phyloP scores from a whole-genome alignment of 2,888 invertebrate species.

The Agrotis ipsilon region DNA sequence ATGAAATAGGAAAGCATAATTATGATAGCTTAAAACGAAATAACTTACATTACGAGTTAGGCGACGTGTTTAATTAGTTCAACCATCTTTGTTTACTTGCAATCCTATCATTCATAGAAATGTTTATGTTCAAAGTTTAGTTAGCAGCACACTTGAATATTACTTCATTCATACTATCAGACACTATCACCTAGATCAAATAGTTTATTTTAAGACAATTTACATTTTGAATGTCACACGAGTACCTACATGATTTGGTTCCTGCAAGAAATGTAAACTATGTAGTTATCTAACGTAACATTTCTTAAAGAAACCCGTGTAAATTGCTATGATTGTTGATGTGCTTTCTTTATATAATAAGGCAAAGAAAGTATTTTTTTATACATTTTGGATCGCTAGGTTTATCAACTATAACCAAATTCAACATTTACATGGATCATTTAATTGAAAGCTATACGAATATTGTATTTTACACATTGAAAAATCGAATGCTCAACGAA shows the following conservation, averaged over 20 bases:
- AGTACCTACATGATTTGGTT: slow-evolving; percentile 14
- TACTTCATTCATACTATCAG: slow-evolving; percentile 30
- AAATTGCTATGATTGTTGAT: neutral
- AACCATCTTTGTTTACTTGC: neutral
- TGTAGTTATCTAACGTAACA: slow-evolving; percentile 10
- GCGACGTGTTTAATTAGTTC: neutral
- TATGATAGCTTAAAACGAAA: slow-evolving; percentile 6
- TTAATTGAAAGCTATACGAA: no score
- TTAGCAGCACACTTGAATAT: neutral
- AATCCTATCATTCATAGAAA: neutral
- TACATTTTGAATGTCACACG: slow-evolving; percentile 3
- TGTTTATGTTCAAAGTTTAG: neutral
- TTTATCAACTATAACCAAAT: no score
- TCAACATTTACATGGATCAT: no score
- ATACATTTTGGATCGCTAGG: no score
- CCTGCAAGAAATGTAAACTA: slow-evolving; percentile 1
- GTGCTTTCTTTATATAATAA: neutral
- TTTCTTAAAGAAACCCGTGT: neutral
- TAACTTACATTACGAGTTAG: neutral
- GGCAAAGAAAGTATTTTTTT: neutral
- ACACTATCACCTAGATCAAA: slow-evolving; percentile 22
- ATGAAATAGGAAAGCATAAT: slow-evolving; percentile 9
- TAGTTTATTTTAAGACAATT: slow-evolving; percentile 35
- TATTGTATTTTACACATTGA: no score
- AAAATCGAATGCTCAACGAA: no score